Evolutionary conservation across 1,140 invertebrate species (phyloP).

Genomic region (Drosophila bipectinata): DNA sequence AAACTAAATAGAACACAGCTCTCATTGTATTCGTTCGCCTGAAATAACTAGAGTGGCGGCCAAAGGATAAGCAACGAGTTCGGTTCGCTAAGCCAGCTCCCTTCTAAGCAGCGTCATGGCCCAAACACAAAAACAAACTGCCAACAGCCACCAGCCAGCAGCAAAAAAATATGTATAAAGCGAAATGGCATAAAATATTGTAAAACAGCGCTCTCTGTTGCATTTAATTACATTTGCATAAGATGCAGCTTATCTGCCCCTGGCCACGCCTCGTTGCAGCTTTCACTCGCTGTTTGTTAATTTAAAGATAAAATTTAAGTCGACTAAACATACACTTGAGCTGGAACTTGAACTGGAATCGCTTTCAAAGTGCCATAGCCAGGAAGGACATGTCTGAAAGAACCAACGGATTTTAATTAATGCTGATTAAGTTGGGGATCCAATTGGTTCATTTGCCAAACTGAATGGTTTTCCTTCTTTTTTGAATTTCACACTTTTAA

Average conservation of each 20-base stretch:
- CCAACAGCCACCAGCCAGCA: constrained; percentile 5
- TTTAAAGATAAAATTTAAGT: constrained; percentile 1
- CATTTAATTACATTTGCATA: constrained; percentile 66
- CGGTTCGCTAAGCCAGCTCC: constrained; percentile 26
- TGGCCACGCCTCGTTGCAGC: constrained; percentile 37
- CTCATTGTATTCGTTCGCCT: constrained; percentile 21
- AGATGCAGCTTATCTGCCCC: constrained; percentile 61
- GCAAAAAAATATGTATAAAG: constrained; percentile 21
- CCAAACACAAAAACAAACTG: constrained; percentile 13
- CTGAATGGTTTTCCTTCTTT: constrained; percentile 13
- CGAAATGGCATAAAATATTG: constrained; percentile 60
- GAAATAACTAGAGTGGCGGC: not conserved
- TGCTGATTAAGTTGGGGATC: constrained; percentile 41
- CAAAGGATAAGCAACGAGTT: constrained; percentile 5
- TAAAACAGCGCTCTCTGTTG: constrained; percentile 60
- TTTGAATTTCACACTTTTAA: not conserved
- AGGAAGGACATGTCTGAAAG: not conserved
- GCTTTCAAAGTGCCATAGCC: not conserved
- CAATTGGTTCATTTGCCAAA: constrained; percentile 51
- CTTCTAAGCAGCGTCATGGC: constrained; percentile 40
- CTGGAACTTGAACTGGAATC: not conserved
- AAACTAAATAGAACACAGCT: constrained; percentile 36
- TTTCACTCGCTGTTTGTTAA: constrained; percentile 8
- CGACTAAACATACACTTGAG: not conserved
- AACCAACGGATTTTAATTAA: not conserved